phyloP scores from a whole-genome alignment of 2,113 vertebrate genomes.

The Burhinus bistriatus region DNA sequence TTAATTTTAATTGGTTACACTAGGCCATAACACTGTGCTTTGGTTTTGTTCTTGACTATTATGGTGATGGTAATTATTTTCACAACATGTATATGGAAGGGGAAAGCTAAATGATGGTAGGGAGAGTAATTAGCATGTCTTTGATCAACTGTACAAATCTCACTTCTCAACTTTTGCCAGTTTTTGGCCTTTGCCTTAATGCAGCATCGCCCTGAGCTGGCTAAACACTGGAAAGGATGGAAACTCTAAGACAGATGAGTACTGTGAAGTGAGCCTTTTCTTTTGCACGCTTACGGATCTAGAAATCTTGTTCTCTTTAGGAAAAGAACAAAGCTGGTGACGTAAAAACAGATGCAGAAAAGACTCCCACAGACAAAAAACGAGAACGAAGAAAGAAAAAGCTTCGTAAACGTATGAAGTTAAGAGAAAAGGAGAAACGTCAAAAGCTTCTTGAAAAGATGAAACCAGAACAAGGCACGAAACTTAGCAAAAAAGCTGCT shows the following conservation, averaged over 20 bases:
- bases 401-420: slow-evolving; percentile 78
- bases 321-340: slow-evolving; percentile 93
- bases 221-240: background rate
- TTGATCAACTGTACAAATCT: background rate
- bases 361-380: slow-evolving; percentile 90
- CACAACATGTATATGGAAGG: background rate
- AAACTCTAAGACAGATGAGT: background rate
- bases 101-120: background rate
- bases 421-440: slow-evolving; percentile 81
- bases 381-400: slow-evolving; percentile 90
- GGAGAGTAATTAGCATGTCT: background rate
- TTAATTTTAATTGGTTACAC: background rate
- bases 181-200: background rate
- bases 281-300: background rate
- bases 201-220: background rate
- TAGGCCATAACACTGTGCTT: background rate
- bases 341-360: slow-evolving; percentile 84
- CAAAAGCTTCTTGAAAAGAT: slow-evolving; percentile 80
- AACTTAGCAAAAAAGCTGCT: slow-evolving; percentile 77
- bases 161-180: background rate
- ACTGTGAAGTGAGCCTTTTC: background rate
- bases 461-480: slow-evolving; percentile 61
- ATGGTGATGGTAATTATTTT: background rate
- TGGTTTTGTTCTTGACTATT: background rate
- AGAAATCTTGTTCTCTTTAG: slow-evolving; percentile 59